A percentile compares a stretch with the other conserved stretches of the same genome.
Evolutionary conservation across 2,888 invertebrate species (phyloP).

Genomic region (Azorinus chamasolen): DNA sequence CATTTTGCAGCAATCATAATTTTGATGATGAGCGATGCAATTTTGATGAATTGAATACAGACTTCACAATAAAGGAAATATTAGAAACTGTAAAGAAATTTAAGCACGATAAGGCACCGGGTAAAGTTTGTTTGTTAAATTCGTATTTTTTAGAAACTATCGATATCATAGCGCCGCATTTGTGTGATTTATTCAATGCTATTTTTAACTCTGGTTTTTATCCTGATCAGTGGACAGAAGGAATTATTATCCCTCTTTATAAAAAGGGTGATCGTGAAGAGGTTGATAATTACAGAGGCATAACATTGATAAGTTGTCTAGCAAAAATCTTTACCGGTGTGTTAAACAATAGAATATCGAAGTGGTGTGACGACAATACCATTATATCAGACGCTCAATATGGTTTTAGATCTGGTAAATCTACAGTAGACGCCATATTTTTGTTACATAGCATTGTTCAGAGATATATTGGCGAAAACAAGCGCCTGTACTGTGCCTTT

Average conservation of each 20-base stretch:
- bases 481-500: conserved; percentile 11
- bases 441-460: neutral
- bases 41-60: neutral
- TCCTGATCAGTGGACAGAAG: conserved; percentile 20
- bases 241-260: conserved; percentile 15
- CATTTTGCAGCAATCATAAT: neutral
- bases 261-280: conserved; percentile 17
- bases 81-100: neutral
- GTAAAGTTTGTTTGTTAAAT: conserved; percentile 5
- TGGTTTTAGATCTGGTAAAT: conserved; percentile 13
- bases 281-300: conserved; percentile 20
- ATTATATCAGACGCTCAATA: conserved; percentile 13
- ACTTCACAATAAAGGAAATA: conserved; percentile 2
- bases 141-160: conserved; percentile 15
- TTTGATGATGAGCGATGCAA: neutral
- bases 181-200: conserved; percentile 12
- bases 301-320: conserved; percentile 19
- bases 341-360: conserved; percentile 18
- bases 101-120: conserved; percentile 1
- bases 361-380: conserved; percentile 16
- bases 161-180: conserved; percentile 8
- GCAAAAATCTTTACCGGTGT: conserved; percentile 24
- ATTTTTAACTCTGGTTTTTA: conserved; percentile 11
- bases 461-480: neutral
- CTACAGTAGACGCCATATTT: conserved; percentile 7